Evolutionary conservation across 2,797 vertebrate species (phyloP), one percentile per base, ranked within the genome.

Genomic region (Taeniopygia guttata): DNA sequence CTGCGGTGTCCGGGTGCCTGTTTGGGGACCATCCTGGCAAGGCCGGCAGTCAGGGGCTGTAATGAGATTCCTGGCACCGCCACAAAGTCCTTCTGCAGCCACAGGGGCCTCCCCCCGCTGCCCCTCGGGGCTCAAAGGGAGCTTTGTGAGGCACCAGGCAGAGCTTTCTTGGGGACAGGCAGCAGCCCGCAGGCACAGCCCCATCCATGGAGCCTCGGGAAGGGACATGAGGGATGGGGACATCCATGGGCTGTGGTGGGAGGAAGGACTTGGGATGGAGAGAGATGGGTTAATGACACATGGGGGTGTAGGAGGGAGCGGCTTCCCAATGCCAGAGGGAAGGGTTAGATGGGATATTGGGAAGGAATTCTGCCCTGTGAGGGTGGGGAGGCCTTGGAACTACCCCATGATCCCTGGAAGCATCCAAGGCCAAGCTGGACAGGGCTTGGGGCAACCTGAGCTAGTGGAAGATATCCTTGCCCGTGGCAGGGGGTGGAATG

Each of bases 11-110:
- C 1, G 32, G 43, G 56, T 6, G 83, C 52, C 87, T 51, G 21
- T 13, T 72, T 3, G 52, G 26, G 64, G 85, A 89, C 45, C 86
- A 46, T 88, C 90, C 90, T 38, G 4, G n/a, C 36, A 8, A 62
- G 38, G 82, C 80, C 15, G 10, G 25, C 73, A 64, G 1, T 75
- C 76, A 14, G 90, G 34, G 80, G 79, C 5, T 23, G 10, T 67
- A 94, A 93, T 67, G 94, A 90, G 88, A 91, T 94, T 90, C 94
- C 80, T 94, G 93, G 90, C 94, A 84, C 13, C 3, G 15, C 9
- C 23, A 63, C 94, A 29, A 87, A 70, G 6, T 80, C 94, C 88
- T 95, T 91, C 63, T 92, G 94, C 92, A 90, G 88, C 59, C 80
- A 74, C 77, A 46, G 95, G 94, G 17, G 90, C 80, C 45, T 67